Base-by-base conservation (phyloP, 2,888 invertebrate species). In the Exephanes ischioxanthus region DNA sequence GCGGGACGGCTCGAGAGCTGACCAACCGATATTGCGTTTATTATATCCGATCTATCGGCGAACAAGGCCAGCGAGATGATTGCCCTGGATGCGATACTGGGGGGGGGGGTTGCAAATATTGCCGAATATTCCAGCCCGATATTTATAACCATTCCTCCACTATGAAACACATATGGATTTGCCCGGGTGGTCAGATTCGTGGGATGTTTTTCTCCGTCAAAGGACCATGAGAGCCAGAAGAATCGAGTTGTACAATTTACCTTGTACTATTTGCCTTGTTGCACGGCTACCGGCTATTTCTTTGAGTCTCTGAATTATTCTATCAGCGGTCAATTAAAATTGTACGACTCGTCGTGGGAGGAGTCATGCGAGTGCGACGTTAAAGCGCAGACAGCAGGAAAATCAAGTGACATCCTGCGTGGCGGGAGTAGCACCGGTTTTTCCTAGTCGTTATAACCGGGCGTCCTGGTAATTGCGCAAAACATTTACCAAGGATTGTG, bases 1-100 rank as follows among this genome's bases (percentile, higher is more conserved):
- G 11, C 33, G 66, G 66, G 55, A 80, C 14, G 63, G 75, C 71
- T 81, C 83, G 63, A 63, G 58, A 85, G 63, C 76, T 82, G 86
- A 84, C 84, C 86, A 77, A 80, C 79, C 76, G 26, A 84, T 84
- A 84, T 84, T 79, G 79, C 80, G 73, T 82, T 86, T 82, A 84
- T 86, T 84, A 79, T 71, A 79, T 67, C 63, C 67, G 68, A 75
- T 58, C 63, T 70, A 51, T 71, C 70, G 75, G 70, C 33, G 79
- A 79, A 80, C 71, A 55, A 80, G 71, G 83, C 55, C 63, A 71
- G 48, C 72, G 26, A n/a, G 53, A 76, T 80, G 11, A 80, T 75
- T 53, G 53, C 76, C 53, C 70, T 75, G 63, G 70, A 45, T 2
- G 41, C 33, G 22, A 53, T 83, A 30, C 37, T 48, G 16, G 45